phyloP scores from a whole-genome alignment of 2,888 invertebrate species.

The Nomada flava region DNA sequence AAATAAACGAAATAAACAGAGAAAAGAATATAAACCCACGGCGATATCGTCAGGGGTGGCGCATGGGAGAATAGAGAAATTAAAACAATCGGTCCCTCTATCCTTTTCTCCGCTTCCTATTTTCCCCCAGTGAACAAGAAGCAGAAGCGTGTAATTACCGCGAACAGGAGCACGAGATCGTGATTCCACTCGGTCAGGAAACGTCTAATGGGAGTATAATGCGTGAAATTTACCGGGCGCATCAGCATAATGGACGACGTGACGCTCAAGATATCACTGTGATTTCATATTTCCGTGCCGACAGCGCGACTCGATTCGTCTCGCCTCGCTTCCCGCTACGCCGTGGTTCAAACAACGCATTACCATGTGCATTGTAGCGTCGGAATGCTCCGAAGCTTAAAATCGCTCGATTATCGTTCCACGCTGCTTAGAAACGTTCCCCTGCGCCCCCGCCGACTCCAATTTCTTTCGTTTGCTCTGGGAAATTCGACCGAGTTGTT shows the following conservation, averaged over 20 bases:
- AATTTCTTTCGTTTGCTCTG: background rate
- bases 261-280: slow-evolving; percentile 73
- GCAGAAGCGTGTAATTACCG: slow-evolving; percentile 69
- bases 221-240: slow-evolving; percentile 74
- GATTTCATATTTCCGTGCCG: slow-evolving; percentile 71
- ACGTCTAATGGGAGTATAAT: slow-evolving; percentile 74
- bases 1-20: slow-evolving; percentile 1
- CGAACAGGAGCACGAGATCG: slow-evolving; percentile 68
- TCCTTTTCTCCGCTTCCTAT: slow-evolving; percentile 18
- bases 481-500: slow-evolving; percentile 2
- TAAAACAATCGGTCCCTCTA: slow-evolving; percentile 60
- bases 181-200: slow-evolving; percentile 70
- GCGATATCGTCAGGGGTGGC: slow-evolving; percentile 7
- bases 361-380: slow-evolving; percentile 16
- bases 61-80: slow-evolving; percentile 56
- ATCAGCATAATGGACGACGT: slow-evolving; percentile 74
- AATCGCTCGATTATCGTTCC: slow-evolving; percentile 41
- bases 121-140: slow-evolving; percentile 42
- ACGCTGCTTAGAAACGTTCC: background rate
- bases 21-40: slow-evolving; percentile 15
- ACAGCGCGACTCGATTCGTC: slow-evolving; percentile 50
- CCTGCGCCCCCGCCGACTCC: background rate
- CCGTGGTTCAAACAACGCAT: slow-evolving; percentile 25
- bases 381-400: slow-evolving; percentile 31
- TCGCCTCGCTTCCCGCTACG: slow-evolving; percentile 12